These are phyloP conservation scores for Drosophila pectinifera DNA, from an alignment of 1,140 invertebrate species.

Conservation along the genomic window DNA sequence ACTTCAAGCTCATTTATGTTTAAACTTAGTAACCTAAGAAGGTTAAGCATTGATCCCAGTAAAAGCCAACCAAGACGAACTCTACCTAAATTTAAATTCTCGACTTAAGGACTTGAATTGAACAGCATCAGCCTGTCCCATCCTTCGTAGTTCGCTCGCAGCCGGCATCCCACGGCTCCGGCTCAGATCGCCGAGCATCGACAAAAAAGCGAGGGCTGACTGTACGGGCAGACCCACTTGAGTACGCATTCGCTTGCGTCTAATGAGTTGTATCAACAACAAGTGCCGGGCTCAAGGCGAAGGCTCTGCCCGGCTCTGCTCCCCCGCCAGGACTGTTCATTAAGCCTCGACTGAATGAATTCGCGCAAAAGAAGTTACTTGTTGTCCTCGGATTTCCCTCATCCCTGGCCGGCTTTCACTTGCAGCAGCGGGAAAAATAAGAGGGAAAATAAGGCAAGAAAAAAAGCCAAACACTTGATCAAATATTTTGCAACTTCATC, in stretches of 20 bases:
- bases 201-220: slow-evolving; percentile 23
- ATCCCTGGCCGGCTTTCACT: slow-evolving; percentile 50
- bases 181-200: slow-evolving; percentile 24
- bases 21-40: too few species aligned
- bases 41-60: neutral
- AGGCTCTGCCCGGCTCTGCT: neutral
- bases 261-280: slow-evolving; percentile 82
- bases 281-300: slow-evolving; percentile 48
- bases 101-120: slow-evolving; percentile 35
- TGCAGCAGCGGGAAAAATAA: slow-evolving; percentile 43
- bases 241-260: slow-evolving; percentile 79
- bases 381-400: slow-evolving; percentile 28
- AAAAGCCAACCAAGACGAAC: neutral
- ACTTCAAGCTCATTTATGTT: too few species aligned
- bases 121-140: slow-evolving; percentile 1
- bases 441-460: slow-evolving; percentile 14
- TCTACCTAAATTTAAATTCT: neutral
- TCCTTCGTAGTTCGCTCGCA: slow-evolving; percentile 2
- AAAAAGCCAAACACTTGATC: slow-evolving; percentile 76
- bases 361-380: slow-evolving; percentile 81
- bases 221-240: slow-evolving; percentile 64
- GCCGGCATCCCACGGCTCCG: neutral
- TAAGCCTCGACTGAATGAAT: slow-evolving; percentile 80
- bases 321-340: slow-evolving; percentile 69
- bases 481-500: slow-evolving; percentile 83